Conservation (phyloP, 1,140 invertebrate genomes). For the Colletes gigas region DNA sequence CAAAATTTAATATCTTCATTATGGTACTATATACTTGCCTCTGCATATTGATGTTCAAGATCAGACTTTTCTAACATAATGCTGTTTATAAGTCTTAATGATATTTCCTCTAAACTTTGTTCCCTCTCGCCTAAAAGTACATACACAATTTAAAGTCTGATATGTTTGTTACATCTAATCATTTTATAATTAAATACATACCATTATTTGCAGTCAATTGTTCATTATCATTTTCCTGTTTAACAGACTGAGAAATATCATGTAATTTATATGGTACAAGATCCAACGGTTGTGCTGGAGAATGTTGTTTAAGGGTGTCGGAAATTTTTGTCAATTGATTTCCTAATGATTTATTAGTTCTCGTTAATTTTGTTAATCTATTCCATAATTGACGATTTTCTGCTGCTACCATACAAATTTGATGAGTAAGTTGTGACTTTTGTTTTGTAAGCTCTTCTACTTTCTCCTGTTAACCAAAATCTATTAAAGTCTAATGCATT, state of each 20-base stretch:
- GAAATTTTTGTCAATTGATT: slow-evolving; percentile 81
- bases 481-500: slow-evolving; percentile 29
- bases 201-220: slow-evolving; percentile 69
- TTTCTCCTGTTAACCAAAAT: slow-evolving; percentile 80
- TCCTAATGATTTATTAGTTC: slow-evolving; percentile 82
- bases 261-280: slow-evolving; percentile 69
- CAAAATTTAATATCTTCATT: slow-evolving; percentile 18
- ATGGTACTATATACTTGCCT: slow-evolving; percentile 67
- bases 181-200: slow-evolving; percentile 71
- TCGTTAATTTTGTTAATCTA: slow-evolving; percentile 85
- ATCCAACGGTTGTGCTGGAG: slow-evolving; percentile 61
- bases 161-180: slow-evolving; percentile 63
- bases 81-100: slow-evolving; percentile 86
- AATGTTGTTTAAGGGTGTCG: slow-evolving; percentile 79
- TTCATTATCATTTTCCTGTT: slow-evolving; percentile 48
- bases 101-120: slow-evolving; percentile 89
- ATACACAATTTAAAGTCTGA: not conserved
- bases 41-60: slow-evolving; percentile 85
- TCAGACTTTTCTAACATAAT: slow-evolving; percentile 86
- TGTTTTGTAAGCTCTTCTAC: slow-evolving; percentile 86
- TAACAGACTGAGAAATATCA: slow-evolving; percentile 32
- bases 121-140: slow-evolving; percentile 76
- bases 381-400: slow-evolving; percentile 91
- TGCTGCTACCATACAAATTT: slow-evolving; percentile 88
- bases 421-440: slow-evolving; percentile 87